A percentile compares a stretch with the other conserved stretches of the same genome.
phyloP scores from a whole-genome alignment of 2,888 invertebrate species.

The Drosophila fulvimacula region DNA sequence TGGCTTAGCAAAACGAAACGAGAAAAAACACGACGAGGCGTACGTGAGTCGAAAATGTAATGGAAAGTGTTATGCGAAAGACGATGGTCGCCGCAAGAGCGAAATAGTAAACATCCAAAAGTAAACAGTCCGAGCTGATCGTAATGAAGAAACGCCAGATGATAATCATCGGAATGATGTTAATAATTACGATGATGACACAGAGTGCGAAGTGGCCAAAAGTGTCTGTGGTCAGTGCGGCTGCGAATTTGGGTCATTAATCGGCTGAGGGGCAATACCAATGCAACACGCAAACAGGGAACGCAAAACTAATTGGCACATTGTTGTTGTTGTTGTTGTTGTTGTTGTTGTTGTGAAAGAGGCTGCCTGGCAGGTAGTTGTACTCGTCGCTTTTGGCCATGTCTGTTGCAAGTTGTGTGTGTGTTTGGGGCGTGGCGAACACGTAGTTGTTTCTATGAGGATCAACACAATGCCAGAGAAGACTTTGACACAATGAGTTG shows the following conservation, averaged over 20 bases:
- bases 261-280: constrained; percentile 53
- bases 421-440: constrained; percentile 36
- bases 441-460: constrained; percentile 4
- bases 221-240: constrained; percentile 74
- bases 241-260: constrained; percentile 72
- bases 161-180: constrained; percentile 16
- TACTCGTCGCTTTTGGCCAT: constrained; percentile 1
- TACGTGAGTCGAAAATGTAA: constrained; percentile 63
- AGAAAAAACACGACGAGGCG: constrained; percentile 14
- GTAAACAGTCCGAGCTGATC: constrained; percentile 20
- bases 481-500: constrained; percentile 1
- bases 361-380: constrained; percentile 34
- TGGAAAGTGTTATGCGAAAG: constrained; percentile 76
- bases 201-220: constrained; percentile 26
- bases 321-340: constrained; percentile 16
- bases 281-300: constrained; percentile 32
- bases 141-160: constrained; percentile 15
- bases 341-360: constrained; percentile 17
- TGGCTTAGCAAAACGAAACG: constrained; percentile 10
- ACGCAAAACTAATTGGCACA: constrained; percentile 53
- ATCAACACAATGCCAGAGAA: constrained; percentile 14
- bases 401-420: constrained; percentile 30
- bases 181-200: constrained; percentile 44
- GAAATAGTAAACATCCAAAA: constrained; percentile 15
- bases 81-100: constrained; percentile 19